Percentiles rank a stretch among this genome's conserved stretches.
These are phyloP conservation scores for Eulithis testata DNA, from an alignment of 2,888 invertebrate species.

Conservation along the genomic window DNA sequence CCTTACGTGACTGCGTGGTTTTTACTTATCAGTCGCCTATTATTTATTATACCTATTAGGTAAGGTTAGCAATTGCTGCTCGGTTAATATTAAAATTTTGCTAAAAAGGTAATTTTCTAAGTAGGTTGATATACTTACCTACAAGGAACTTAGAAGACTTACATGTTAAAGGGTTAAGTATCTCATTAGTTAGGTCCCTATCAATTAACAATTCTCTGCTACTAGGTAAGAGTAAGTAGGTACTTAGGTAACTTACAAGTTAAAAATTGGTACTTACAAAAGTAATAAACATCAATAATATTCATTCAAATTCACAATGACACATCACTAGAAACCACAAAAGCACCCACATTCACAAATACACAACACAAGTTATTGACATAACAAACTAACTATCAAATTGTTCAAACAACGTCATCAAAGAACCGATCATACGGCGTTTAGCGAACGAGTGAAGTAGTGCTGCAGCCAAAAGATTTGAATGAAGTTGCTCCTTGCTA, in stretches of 20 bases:
- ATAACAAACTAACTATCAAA: conserved; percentile 63
- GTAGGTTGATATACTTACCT: no score
- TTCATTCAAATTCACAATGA: conserved; percentile 26
- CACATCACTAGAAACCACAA: conserved; percentile 46
- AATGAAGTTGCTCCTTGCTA: conserved; percentile 73
- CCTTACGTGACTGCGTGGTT: neutral
- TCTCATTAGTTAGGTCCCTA: no score
- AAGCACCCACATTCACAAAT: conserved; percentile 50
- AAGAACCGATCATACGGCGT: conserved; percentile 69
- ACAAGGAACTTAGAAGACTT: no score
- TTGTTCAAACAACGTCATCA: conserved; percentile 70
- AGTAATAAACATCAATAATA: conserved; percentile 17
- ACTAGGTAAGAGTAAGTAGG: no score
- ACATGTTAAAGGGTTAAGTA: no score
- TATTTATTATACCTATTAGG: no score
- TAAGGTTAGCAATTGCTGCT: no score
- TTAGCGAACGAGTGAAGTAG: conserved; percentile 71
- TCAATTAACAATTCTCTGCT: no score
- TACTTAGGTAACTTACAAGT: neutral
- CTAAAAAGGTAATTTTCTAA: no score
- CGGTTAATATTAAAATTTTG: no score
- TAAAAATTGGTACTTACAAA: conserved; percentile 18
- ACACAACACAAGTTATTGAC: conserved; percentile 66
- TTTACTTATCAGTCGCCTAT: neutral
- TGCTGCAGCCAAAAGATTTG: conserved; percentile 57